Evolutionary conservation across 2,888 invertebrate species (phyloP).

Genomic region (Oasisia sp.): DNA sequence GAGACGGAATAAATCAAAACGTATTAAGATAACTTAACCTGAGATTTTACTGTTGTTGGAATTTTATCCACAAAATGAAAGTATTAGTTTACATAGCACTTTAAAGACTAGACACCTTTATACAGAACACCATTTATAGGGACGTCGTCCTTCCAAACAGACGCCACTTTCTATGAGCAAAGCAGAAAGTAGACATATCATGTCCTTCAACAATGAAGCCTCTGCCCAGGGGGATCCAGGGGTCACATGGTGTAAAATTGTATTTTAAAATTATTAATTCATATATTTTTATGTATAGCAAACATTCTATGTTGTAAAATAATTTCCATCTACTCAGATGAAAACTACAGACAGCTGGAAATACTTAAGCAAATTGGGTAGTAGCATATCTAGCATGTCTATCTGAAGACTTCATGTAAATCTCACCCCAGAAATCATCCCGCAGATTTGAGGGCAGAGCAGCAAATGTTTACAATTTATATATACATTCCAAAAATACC

Average conservation of each 20-base stretch:
- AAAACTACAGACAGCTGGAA: background rate
- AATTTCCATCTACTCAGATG: background rate
- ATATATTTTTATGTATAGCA: no score
- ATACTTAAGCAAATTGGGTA: background rate
- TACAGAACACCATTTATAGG: background rate
- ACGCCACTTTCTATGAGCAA: background rate
- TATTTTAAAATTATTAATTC: background rate
- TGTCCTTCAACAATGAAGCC: background rate
- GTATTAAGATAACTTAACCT: background rate
- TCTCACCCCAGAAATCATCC: background rate
- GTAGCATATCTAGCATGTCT: no score
- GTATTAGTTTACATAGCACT: background rate
- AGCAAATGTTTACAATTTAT: background rate
- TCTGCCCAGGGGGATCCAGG: conserved; percentile 2
- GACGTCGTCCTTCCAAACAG: background rate
- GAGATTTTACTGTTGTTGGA: background rate
- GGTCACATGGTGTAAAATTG: background rate
- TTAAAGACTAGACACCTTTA: background rate
- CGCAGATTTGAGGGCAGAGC: background rate
- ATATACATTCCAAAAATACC: background rate
- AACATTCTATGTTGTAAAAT: background rate
- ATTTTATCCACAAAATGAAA: background rate
- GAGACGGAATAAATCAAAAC: no score
- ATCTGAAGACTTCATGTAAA: background rate
- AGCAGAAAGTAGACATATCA: background rate